These are phyloP conservation scores for Falcaria lacertinaria DNA, from an alignment of 2,888 invertebrate species.

Conservation along the genomic window DNA sequence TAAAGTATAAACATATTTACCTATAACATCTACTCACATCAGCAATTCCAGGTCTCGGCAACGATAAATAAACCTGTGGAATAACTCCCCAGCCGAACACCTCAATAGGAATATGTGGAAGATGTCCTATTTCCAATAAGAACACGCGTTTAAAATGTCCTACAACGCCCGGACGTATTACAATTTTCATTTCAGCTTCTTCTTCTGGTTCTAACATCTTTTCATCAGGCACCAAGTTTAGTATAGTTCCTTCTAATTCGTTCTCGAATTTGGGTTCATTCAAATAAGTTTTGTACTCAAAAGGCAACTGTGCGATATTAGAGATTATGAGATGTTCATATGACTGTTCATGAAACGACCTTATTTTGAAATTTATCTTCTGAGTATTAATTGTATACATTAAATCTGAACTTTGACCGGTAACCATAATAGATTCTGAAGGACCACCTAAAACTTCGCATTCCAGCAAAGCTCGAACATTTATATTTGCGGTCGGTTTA, in stretches of 20 bases:
- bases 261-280: conserved; percentile 48
- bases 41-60: conserved; percentile 58
- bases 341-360: conserved; percentile 63
- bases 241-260: conserved; percentile 60
- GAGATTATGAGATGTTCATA: conserved; percentile 52
- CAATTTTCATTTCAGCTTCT: conserved; percentile 56
- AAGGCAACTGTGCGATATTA: conserved; percentile 71
- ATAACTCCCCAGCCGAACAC: conserved; percentile 79
- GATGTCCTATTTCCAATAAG: conserved; percentile 75
- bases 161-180: conserved; percentile 75
- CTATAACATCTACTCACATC: conserved; percentile 29
- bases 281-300: conserved; percentile 62
- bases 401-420: conserved; percentile 73
- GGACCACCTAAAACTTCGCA: conserved; percentile 81
- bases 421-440: conserved; percentile 65
- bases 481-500: conserved; percentile 60
- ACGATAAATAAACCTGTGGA: conserved; percentile 77
- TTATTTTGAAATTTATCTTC: conserved; percentile 63
- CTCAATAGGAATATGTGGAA: conserved; percentile 72
- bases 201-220: conserved; percentile 62
- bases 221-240: conserved; percentile 60
- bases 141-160: conserved; percentile 74
- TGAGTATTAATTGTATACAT: conserved; percentile 67
- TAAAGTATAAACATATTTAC: too few species aligned
- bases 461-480: conserved; percentile 61